Percentiles rank a stretch among this genome's conserved stretches.
Conservation (phyloP, 2,113 vertebrate genomes). For the Ahaetulla prasina region DNA sequence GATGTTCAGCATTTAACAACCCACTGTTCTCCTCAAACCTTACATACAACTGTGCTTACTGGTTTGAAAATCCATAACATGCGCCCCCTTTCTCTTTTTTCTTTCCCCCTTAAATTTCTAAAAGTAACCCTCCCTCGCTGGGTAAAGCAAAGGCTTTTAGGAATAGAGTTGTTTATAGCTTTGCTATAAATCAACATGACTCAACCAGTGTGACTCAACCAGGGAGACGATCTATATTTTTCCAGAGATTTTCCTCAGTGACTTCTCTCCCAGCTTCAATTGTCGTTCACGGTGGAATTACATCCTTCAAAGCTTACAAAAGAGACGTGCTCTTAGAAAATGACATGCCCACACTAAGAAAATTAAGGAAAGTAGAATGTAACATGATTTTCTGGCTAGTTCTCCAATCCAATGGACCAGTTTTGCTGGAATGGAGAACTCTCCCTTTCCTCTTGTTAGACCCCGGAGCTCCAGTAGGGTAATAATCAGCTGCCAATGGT, state of each 20-base stretch:
- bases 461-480: background rate
- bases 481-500: background rate
- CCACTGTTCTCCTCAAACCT: slow-evolving; percentile 30
- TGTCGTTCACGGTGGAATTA: background rate
- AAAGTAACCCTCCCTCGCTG: background rate
- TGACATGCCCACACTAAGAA: background rate
- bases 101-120: slow-evolving; percentile 25
- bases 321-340: background rate
- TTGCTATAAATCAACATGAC: background rate
- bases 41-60: background rate
- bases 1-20: background rate
- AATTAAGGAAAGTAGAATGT: background rate
- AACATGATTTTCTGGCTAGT: background rate
- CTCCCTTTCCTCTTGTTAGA: background rate
- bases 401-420: background rate
- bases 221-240: background rate
- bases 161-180: slow-evolving; percentile 20
- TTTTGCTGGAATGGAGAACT: background rate
- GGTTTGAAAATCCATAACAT: slow-evolving; percentile 4
- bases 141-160: slow-evolving; percentile 35
- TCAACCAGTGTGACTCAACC: slow-evolving; percentile 16
- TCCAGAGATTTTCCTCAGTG: background rate
- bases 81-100: slow-evolving; percentile 31
- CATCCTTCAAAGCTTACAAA: background rate
- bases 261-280: background rate